Evolutionary conservation across 2,888 invertebrate genomes (phyloP).

Genomic region (Papilio elwesi): DNA sequence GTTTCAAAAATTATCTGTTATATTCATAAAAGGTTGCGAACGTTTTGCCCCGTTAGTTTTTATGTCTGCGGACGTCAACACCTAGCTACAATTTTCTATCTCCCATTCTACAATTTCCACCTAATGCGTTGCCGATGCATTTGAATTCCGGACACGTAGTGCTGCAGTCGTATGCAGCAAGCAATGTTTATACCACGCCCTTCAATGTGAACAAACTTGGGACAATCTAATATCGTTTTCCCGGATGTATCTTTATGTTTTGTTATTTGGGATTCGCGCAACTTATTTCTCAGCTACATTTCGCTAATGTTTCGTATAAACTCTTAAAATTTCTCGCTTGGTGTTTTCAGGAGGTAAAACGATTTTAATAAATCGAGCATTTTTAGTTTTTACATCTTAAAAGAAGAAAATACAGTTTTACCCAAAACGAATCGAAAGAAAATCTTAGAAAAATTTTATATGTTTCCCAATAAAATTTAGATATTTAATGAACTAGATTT

Average conservation of each 20-base stretch:
- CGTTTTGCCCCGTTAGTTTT: conserved; percentile 20
- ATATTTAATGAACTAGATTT: no score
- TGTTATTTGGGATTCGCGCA: neutral
- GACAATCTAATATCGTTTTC: conserved; percentile 17
- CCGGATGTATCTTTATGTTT: conserved; percentile 6
- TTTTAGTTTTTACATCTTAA: no score
- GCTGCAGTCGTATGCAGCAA: conserved; percentile 24
- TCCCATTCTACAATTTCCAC: conserved; percentile 21
- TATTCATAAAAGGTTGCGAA: conserved; percentile 15
- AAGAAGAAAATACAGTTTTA: no score
- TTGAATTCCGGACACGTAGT: conserved; percentile 31
- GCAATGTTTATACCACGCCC: conserved; percentile 31
- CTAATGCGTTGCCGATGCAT: conserved; percentile 6
- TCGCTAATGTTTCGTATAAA: no score
- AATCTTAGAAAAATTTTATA: no score
- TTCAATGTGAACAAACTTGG: conserved; percentile 29
- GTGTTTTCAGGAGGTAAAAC: no score
- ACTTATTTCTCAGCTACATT: neutral
- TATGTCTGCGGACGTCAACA: conserved; percentile 25
- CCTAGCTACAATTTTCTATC: conserved; percentile 19
- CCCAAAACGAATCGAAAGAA: no score
- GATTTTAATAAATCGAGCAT: no score
- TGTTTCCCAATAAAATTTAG: no score
- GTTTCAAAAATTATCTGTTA: conserved; percentile 10
- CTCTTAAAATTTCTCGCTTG: no score